Percentiles rank a stretch among this genome's conserved stretches.
These are phyloP conservation scores for Scaptomyza reducta DNA, from an alignment of 2,888 invertebrate species.

Conservation along the genomic window DNA sequence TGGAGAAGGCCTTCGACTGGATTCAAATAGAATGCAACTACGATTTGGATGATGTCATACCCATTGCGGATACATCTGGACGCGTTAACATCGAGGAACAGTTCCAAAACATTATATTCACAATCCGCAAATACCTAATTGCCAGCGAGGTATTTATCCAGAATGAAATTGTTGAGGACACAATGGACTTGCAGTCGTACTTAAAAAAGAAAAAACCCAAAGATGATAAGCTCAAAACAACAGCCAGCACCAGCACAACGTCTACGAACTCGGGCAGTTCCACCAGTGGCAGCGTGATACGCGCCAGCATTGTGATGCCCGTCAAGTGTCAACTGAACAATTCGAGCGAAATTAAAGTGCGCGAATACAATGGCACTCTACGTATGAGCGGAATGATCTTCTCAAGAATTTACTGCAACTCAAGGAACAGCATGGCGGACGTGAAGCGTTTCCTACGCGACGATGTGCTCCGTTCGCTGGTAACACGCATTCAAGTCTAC, in stretches of 20 bases:
- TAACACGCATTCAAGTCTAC: constrained; percentile 94
- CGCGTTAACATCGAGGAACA: constrained; percentile 82
- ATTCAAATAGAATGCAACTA: constrained; percentile 90
- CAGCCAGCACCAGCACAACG: constrained; percentile 13
- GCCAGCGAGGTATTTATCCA: constrained; percentile 90
- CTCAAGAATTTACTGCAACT: constrained; percentile 90
- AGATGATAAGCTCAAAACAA: constrained; percentile 46
- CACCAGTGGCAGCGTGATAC: constrained; percentile 52
- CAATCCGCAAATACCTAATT: constrained; percentile 80
- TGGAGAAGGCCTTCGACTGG: constrained; percentile 90
- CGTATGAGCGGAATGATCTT: constrained; percentile 81
- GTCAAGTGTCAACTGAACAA: constrained; percentile 86
- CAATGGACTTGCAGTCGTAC: constrained; percentile 87
- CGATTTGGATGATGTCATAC: constrained; percentile 90
- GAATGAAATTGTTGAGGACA: constrained; percentile 88
- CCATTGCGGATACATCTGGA: constrained; percentile 87
- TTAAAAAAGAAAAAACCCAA: constrained; percentile 85
- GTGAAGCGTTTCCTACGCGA: constrained; percentile 90
- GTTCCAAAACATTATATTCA: constrained; percentile 77
- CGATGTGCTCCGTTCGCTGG: constrained; percentile 93
- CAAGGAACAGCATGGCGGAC: constrained; percentile 90
- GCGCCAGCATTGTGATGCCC: constrained; percentile 89
- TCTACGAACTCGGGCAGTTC: constrained; percentile 15
- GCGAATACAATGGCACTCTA: constrained; percentile 80
- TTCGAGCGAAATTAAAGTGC: constrained; percentile 67